phyloP scores from a whole-genome alignment of 2,113 vertebrate species.

The Anolis sagrei region DNA sequence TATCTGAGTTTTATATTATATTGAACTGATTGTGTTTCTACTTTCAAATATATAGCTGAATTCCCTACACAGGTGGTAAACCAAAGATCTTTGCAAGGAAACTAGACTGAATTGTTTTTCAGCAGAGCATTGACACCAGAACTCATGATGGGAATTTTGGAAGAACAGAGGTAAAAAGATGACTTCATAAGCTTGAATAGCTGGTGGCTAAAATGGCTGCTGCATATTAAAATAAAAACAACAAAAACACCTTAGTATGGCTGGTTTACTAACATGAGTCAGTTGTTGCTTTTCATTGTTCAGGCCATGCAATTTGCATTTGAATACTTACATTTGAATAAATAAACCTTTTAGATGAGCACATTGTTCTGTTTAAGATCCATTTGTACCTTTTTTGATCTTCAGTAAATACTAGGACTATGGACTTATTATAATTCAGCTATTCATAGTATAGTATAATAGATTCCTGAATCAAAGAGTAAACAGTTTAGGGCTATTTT shows the following conservation, averaged over 20 bases:
- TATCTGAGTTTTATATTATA: too few relatives aligned
- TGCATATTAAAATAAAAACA: background rate
- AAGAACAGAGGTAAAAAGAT: background rate
- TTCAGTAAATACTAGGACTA: background rate
- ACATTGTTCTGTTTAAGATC: background rate
- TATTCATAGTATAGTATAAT: conserved; percentile 7
- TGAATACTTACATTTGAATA: background rate
- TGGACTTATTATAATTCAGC: background rate
- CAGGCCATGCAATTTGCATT: background rate
- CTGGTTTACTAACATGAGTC: background rate
- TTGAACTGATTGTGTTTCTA: too few relatives aligned
- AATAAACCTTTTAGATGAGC: background rate
- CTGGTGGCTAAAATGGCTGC: background rate
- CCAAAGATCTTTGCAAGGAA: background rate
- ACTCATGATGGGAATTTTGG: background rate
- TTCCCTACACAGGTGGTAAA: background rate
- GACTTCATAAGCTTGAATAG: background rate
- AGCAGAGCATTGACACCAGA: background rate
- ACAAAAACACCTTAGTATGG: background rate
- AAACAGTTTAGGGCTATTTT: background rate
- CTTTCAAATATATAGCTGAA: background rate
- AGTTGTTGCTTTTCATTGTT: background rate
- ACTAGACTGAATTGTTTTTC: background rate
- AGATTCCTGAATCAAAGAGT: background rate
- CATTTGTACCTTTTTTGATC: background rate